Conservation (phyloP, 2,797 vertebrate species). For the Acanthurus leucopareius region DNA sequence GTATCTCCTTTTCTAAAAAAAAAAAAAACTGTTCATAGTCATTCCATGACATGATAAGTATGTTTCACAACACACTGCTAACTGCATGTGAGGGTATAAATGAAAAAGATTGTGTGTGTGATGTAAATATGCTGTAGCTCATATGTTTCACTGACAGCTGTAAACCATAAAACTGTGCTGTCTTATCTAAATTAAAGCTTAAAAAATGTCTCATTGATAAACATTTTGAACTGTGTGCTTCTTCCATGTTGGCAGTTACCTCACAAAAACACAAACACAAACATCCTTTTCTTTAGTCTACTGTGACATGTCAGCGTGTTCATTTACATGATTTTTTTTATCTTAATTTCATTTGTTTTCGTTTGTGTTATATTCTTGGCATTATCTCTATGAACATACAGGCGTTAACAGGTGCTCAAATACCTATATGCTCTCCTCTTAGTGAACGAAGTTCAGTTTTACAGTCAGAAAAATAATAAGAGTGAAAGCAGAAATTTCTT, state of each 20-base stretch:
- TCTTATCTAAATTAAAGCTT: slow-evolving; percentile 10
- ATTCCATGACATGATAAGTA: slow-evolving; percentile 7
- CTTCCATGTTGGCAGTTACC: background rate
- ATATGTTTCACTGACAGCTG: slow-evolving; percentile 18
- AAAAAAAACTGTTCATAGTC: background rate
- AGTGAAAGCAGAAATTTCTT: background rate
- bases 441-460: background rate
- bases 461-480: background rate
- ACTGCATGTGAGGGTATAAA: slow-evolving; percentile 10
- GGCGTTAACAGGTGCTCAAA: background rate
- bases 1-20: background rate
- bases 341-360: background rate
- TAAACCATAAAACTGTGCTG: slow-evolving; percentile 23
- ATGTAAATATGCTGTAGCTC: slow-evolving; percentile 29
- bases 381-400: background rate
- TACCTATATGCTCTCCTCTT: background rate
- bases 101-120: slow-evolving; percentile 2
- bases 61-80: slow-evolving; percentile 2
- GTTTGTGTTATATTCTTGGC: background rate
- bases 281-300: background rate
- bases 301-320: background rate
- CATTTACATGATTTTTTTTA: background rate
- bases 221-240: slow-evolving; percentile 6
- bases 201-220: background rate
- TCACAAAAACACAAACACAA: background rate